phyloP scores from a whole-genome alignment of 2,888 invertebrate genomes.

The Cerceris rybyensis region DNA sequence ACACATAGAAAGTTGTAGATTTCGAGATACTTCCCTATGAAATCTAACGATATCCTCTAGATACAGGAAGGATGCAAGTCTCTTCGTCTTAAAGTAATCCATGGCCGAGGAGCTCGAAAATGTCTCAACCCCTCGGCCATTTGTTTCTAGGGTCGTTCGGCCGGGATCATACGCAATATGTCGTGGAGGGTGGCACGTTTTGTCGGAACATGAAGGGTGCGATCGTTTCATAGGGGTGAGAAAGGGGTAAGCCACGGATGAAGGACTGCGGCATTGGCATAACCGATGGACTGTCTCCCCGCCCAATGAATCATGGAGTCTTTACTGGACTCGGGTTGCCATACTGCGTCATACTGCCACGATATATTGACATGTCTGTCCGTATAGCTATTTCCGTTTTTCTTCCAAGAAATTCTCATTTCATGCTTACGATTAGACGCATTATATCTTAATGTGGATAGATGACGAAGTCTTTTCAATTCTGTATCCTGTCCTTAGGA shows the following conservation, averaged over 20 bases:
- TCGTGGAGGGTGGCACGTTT: conserved; percentile 61
- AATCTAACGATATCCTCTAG: conserved; percentile 4
- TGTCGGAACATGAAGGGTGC: conserved; percentile 52
- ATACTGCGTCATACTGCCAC: conserved; percentile 47
- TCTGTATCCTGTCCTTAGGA: too few relatives aligned
- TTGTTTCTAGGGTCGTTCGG: conserved; percentile 63
- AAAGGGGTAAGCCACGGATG: conserved; percentile 59
- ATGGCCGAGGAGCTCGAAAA: conserved; percentile 32
- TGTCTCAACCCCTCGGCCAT: conserved; percentile 53
- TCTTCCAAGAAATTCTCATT: background rate
- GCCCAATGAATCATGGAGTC: conserved; percentile 72
- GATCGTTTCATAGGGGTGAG: conserved; percentile 25
- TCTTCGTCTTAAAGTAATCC: conserved; percentile 54
- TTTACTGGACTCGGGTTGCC: conserved; percentile 52
- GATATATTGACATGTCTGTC: conserved; percentile 55
- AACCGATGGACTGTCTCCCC: conserved; percentile 70
- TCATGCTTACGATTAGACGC: background rate
- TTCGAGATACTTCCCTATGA: conserved; percentile 5
- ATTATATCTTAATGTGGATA: too few relatives aligned
- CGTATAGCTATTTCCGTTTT: background rate
- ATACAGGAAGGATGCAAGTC: conserved; percentile 23
- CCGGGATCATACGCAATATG: conserved; percentile 66
- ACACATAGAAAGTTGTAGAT: too few relatives aligned
- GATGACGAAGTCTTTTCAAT: too few relatives aligned
- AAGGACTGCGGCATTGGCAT: conserved; percentile 65